These are phyloP conservation scores for Acrobasis consociella DNA, from an alignment of 2,888 invertebrate species.

Conservation along the genomic window DNA sequence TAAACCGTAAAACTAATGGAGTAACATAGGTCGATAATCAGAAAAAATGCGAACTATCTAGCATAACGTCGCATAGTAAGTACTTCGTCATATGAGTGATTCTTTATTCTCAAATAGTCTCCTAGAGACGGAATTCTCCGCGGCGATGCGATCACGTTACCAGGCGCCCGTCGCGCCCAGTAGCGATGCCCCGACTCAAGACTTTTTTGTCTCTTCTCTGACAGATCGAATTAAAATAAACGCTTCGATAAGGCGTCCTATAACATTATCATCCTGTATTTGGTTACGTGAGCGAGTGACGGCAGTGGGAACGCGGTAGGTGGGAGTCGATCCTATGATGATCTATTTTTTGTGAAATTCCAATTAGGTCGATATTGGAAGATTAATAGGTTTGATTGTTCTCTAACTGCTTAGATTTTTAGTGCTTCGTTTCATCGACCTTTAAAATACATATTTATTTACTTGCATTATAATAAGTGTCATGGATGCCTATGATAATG, in stretches of 20 bases:
- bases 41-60: neutral
- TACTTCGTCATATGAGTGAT: neutral
- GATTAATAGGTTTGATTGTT: slow-evolving; percentile 38
- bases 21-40: no score
- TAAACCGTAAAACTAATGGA: no score
- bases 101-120: slow-evolving; percentile 30
- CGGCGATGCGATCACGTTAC: slow-evolving; percentile 54
- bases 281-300: slow-evolving; percentile 76
- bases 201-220: slow-evolving; percentile 75
- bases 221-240: slow-evolving; percentile 83
- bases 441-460: no score
- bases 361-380: slow-evolving; percentile 32
- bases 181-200: slow-evolving; percentile 62
- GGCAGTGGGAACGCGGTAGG: slow-evolving; percentile 77
- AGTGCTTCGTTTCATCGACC: no score
- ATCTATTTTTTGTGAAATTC: slow-evolving; percentile 47
- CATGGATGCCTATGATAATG: no score
- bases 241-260: slow-evolving; percentile 78
- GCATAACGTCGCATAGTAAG: neutral
- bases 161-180: slow-evolving; percentile 58
- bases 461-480: no score
- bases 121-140: slow-evolving; percentile 42
- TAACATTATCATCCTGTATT: slow-evolving; percentile 78
- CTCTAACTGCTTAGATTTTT: slow-evolving; percentile 13
- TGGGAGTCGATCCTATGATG: slow-evolving; percentile 57